Evolutionary conservation across 2,888 invertebrate species (phyloP), one percentile per base, ranked within the genome.

Genomic region (Amphipyra tragopoginis): DNA sequence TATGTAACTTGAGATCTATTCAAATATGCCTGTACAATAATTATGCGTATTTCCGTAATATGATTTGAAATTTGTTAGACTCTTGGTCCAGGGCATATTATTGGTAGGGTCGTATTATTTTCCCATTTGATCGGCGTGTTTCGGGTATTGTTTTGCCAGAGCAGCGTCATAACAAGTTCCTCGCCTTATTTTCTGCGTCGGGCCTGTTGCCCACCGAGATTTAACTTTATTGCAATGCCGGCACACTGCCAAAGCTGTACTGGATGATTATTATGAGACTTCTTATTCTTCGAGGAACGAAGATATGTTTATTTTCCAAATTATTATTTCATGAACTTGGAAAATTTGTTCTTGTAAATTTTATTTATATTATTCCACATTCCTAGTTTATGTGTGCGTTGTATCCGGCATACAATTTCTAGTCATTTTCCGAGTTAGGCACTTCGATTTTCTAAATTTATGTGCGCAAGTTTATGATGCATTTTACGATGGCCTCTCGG

Each of bases 401-500:
- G 50, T 64, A 53, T 66, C 61, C 65, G 71, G 57, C 62, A 51
- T 48, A 76, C 78, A 80, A 84, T 81, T 77, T 84, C 75, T 79
- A 87, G 88, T 88, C 81, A 85, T 88, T 89, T 84, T 83, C 80
- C 67, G 74, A 86, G 80, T 83, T 81, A 80, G 77, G 82, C 68
- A 71, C 70, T 85, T 90, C 89, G 89, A 91, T 91, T 91, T 90
- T 89, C 82, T 84, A 89, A 91, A 91, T 89, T 91, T 89, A 92
- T 92, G 89, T 86, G 81, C 82, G 81, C 82, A 75, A 84, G 77
- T 93, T 93, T 93, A 92, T 91, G 90, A 86, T 88, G 87, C 88
- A 89, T 88, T 93, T 93, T 92, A 93, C 92, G 91, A 90, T 88
- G 82, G 84, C 87, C 88, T 88, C 86, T 89, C 88, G 90, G 91